Base-by-base conservation (phyloP, 2,888 invertebrate species). In the Lycaena phlaeas region DNA sequence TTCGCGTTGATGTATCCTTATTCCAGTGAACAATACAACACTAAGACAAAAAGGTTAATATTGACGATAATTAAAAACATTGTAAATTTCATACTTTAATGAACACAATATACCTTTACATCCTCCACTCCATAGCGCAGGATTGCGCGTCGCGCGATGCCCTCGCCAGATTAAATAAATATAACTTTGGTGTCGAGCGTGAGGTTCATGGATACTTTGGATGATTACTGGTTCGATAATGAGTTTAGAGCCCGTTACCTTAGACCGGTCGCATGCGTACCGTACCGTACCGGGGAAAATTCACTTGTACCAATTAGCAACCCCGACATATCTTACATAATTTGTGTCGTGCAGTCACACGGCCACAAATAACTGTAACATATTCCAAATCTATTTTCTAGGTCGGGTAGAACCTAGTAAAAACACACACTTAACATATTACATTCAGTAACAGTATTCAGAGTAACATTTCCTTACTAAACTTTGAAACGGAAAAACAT, bases 221-320 rank as follows among this genome's bases (percentile, higher is more conserved):
- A 64, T 64, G 65, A 69, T 64, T 68, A 66, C 69, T 68, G 59
- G 65, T 69, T 66, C 60, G 63, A 63, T 71, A 73, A 75, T 72
- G 59, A 75, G 71, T 73, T 68, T 64, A 60, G 54, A 55, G 56
- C 48, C 78, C 79, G 76, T 81, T 78, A 58, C 55, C 48, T 52
- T 28, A 50, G 57, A 68, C 70, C 73, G 64, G 71, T 64, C 64
- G 57, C 52, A 61, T 56, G 56, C 57, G 57, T 57, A 56, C 55
- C 51, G 56, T 55, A 64, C 59, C 59, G 22, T 22, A n/a, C 59
- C 53, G 53, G 52, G 53, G 58, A 57, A 40, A 40, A 52, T 52
- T 51, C 58, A 60, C 58, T 61, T 53, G 63, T 64, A 61, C 58
- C 72, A 76, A 77, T 79, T 81, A 79, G 68, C 68, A 57, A 62